phyloP scores from a whole-genome alignment of 2,113 vertebrate species.

The Saccopteryx leptura region DNA sequence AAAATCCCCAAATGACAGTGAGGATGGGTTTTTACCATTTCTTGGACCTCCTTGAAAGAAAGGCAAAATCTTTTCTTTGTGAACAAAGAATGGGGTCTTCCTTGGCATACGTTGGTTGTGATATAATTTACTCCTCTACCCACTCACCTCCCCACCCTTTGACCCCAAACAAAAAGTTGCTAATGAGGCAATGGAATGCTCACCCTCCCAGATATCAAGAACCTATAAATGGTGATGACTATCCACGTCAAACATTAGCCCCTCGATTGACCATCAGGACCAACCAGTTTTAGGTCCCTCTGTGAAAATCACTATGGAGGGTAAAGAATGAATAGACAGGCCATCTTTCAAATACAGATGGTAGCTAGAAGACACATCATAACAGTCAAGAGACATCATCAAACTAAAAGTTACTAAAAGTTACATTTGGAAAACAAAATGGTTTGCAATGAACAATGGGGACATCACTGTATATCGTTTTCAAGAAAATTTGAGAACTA shows the following conservation, averaged over 20 bases:
- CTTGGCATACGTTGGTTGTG: neutral
- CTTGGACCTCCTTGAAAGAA: constrained; percentile 2
- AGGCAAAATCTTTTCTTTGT: neutral
- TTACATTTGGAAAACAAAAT: neutral
- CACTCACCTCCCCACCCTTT: neutral
- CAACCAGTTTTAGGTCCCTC: accelerated
- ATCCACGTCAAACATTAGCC: neutral
- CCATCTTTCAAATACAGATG: neutral
- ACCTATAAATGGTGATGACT: neutral
- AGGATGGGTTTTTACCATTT: neutral
- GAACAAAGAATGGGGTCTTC: neutral
- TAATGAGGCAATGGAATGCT: neutral
- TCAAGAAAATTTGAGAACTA: neutral
- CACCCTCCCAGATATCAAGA: neutral
- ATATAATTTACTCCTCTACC: neutral
- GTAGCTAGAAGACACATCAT: neutral
- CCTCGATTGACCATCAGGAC: neutral
- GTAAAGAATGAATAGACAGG: neutral
- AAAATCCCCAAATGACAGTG: neutral
- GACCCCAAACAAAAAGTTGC: neutral
- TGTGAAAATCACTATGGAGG: accelerated
- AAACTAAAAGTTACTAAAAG: neutral
- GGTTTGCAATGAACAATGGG: neutral
- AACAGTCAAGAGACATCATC: neutral
- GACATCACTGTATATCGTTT: accelerated